phyloP scores from a whole-genome alignment of 2,888 invertebrate species.

The Microplitis deprimator region DNA sequence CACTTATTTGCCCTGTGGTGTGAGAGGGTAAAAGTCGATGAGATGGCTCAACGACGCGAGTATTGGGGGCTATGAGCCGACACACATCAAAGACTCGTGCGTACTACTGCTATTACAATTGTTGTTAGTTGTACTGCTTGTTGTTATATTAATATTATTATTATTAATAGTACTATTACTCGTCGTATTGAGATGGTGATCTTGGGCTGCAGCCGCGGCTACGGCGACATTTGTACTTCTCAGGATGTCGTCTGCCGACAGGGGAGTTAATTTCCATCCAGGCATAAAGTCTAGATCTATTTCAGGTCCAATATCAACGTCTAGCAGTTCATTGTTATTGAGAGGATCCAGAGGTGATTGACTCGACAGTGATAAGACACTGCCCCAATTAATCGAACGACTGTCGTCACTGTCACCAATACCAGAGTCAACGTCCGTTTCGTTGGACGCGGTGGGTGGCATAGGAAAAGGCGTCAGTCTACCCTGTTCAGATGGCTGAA shows the following conservation, averaged over 20 bases:
- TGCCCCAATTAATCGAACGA: conserved; percentile 92
- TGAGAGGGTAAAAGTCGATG: conserved; percentile 68
- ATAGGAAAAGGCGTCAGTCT: conserved; percentile 71
- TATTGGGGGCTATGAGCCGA: conserved; percentile 70
- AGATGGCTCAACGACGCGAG: conserved; percentile 69
- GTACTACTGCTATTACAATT: conserved; percentile 59
- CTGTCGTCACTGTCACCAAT: conserved; percentile 80
- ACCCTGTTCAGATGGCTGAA: conserved; percentile 69
- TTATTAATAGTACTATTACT: conserved; percentile 34
- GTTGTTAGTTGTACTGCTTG: conserved; percentile 45
- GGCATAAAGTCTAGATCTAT: conserved; percentile 78
- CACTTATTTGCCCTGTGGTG: conserved; percentile 60
- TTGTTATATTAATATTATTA: conserved; percentile 40
- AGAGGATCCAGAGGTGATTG: conserved; percentile 88
- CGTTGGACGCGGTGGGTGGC: conserved; percentile 74
- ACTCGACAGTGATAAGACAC: conserved; percentile 88
- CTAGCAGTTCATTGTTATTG: conserved; percentile 84
- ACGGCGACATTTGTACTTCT: conserved; percentile 64
- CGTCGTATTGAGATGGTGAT: conserved; percentile 40
- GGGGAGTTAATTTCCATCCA: conserved; percentile 74
- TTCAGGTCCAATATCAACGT: conserved; percentile 76
- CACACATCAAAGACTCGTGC: conserved; percentile 70
- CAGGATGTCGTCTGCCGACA: conserved; percentile 72
- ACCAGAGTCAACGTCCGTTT: conserved; percentile 83
- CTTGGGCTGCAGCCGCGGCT: conserved; percentile 47